Evolutionary conservation across 2,797 vertebrate genomes (phyloP).

Genomic region (Pseudochirops corinnae): DNA sequence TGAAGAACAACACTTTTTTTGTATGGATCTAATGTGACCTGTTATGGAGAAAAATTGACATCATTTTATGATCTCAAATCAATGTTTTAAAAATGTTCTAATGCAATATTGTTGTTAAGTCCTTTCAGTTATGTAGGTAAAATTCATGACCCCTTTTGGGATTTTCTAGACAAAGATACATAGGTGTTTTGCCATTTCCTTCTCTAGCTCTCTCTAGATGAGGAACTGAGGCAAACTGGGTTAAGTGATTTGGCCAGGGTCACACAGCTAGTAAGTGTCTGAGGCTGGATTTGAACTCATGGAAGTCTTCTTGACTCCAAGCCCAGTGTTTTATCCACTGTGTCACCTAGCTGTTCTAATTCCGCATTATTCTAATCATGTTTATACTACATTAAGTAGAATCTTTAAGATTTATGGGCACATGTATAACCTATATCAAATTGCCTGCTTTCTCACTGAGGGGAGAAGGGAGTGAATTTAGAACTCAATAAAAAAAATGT

Average conservation of each 20-base stretch:
- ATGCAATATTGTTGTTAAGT: background rate
- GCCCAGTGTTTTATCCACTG: background rate
- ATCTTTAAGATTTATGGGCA: background rate
- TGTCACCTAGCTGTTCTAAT: background rate
- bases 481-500: background rate
- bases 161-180: background rate
- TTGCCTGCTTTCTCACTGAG: background rate
- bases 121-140: background rate
- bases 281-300: background rate
- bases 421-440: background rate
- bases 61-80: background rate
- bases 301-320: background rate
- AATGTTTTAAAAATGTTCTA: background rate
- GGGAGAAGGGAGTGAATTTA: background rate
- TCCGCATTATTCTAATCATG: background rate
- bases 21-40: background rate
- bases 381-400: background rate
- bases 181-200: background rate
- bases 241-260: background rate
- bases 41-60: background rate
- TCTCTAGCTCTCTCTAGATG: background rate
- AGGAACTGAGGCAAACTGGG: background rate
- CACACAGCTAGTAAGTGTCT: background rate
- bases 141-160: background rate
- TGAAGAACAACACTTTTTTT: background rate